Base-by-base conservation (phyloP, 2,797 vertebrate species). In the Balearica regulorum region DNA sequence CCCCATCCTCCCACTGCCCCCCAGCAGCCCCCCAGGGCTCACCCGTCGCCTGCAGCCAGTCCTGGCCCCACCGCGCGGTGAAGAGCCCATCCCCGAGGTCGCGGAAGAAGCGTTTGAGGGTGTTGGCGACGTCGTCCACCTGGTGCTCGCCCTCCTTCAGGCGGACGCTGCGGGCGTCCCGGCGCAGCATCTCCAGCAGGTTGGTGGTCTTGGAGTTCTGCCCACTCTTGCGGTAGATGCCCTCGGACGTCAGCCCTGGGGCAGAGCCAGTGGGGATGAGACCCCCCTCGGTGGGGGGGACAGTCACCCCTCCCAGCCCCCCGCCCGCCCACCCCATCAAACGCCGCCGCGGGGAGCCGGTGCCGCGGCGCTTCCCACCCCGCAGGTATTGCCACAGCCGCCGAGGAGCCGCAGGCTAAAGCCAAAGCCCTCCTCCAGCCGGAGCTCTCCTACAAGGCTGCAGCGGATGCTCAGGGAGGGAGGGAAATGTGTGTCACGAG, bases 221-320 rank as follows among this genome's bases (percentile, higher is more conserved):
- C 0, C 99, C 99, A 0, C 99, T 99, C 96, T 99, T 99, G 41
- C 99, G 98, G 96, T 99, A 99, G 96, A 99, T 99, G 17, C 99
- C 99, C 95, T 99, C 99, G 0, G 99, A 99, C 0, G 97, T 98
- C 95, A 99, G 92, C 21, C 99, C 99, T 99, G 91, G 3, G 19
- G 77, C 5, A 16, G 76, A 73, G 20, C 2, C 51, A 7, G 24
- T 0, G 33, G 14, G 48, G 49, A 10, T 78, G 21, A 80, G 55
- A 66, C 4, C 39, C 37, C 37, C 12, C 41, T 41, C 41, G 37
- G n/a, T n/a, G 37, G 5, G 9, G 15, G 20, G 46, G 7, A 13
- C 4, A 11, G 25, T 4, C 58, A 31, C 28, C 58, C 16, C 28
- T 19, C 57, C 33, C 5, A 3, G 17, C 15, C 73, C 35, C 57